These are phyloP conservation scores for Idaea biselata DNA, from an alignment of 2,888 invertebrate genomes.

Conservation along the genomic window DNA sequence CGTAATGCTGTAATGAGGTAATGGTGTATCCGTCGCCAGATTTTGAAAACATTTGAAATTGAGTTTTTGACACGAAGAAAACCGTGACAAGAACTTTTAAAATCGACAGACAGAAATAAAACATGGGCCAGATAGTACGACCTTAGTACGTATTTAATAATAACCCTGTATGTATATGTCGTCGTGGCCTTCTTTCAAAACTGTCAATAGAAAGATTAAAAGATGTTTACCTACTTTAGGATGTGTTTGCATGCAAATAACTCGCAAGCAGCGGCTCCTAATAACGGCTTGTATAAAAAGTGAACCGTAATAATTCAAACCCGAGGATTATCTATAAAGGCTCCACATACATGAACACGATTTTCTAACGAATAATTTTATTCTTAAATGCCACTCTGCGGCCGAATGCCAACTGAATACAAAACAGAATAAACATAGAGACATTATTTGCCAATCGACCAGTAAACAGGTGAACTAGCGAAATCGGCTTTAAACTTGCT, in stretches of 20 bases:
- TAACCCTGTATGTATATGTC: neutral
- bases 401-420: constrained; percentile 46
- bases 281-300: neutral
- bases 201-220: constrained; percentile 4
- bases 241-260: neutral
- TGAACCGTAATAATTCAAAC: constrained; percentile 19
- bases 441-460: constrained; percentile 43
- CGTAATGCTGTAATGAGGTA: no score
- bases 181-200: neutral
- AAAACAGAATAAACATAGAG: constrained; percentile 53
- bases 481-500: constrained; percentile 22
- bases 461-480: constrained; percentile 33
- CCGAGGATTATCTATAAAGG: constrained; percentile 10
- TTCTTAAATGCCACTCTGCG: constrained; percentile 41
- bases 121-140: no score
- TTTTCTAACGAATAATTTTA: constrained; percentile 44
- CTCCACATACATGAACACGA: constrained; percentile 18
- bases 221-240: neutral
- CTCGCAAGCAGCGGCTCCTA: neutral
- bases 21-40: no score
- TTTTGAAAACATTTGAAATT: no score
- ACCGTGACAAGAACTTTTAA: no score
- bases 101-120: no score
- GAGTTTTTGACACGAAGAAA: no score
- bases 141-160: no score